Evolutionary conservation across 2,888 invertebrate species (phyloP).

Genomic region (Smittia aterrima): DNA sequence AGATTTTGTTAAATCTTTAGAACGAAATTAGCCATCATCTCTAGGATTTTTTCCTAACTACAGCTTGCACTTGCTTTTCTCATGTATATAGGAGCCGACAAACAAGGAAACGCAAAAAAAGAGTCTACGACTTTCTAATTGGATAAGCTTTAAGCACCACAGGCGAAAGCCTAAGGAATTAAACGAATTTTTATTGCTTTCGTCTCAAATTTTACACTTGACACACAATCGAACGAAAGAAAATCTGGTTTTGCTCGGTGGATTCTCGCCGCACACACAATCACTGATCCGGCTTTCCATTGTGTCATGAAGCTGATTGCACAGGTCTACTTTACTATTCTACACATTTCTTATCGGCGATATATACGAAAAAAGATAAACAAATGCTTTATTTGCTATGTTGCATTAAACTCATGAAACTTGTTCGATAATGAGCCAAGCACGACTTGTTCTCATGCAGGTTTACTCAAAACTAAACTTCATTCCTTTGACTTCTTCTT

Average conservation of each 20-base stretch:
- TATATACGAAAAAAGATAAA: not conserved
- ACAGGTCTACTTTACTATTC: not conserved
- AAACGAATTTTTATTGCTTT: slow-evolving; percentile 11
- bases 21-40: not conserved
- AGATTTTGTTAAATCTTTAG: too few relatives aligned
- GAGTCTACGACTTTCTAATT: not conserved
- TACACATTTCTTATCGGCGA: not conserved
- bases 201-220: not conserved
- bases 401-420: not conserved
- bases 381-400: not conserved
- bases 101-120: not conserved
- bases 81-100: too few relatives aligned
- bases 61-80: too few relatives aligned
- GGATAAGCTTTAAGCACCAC: not conserved
- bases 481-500: too few relatives aligned
- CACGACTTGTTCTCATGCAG: slow-evolving; percentile 1
- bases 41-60: too few relatives aligned
- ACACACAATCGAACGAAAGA: not conserved
- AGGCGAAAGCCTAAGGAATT: not conserved
- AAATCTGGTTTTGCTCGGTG: not conserved
- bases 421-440: not conserved
- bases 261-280: not conserved
- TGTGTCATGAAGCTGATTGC: not conserved
- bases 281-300: not conserved
- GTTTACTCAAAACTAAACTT: too few relatives aligned